Percentiles rank a stretch among this genome's conserved stretches.
Conservation (phyloP, 2,888 invertebrate genomes). For the Thereva nobilitata region DNA sequence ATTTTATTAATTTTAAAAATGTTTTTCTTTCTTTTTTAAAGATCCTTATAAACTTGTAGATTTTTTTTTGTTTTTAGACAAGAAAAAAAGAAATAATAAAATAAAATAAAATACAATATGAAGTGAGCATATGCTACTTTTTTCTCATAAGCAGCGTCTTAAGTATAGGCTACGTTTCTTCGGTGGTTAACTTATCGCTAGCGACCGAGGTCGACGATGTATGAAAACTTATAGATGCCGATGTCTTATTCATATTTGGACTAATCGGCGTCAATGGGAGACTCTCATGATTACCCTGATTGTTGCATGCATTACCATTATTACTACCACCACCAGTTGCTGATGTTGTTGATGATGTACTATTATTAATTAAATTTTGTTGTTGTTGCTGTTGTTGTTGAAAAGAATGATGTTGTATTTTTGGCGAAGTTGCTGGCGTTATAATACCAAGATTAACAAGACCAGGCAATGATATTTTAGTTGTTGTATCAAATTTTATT, state of each 20-base stretch:
- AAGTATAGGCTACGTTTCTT: constrained; percentile 60
- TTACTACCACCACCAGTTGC: constrained; percentile 30
- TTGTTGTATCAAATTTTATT: constrained; percentile 48
- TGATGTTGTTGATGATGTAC: constrained; percentile 28
- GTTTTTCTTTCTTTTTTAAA: too few relatives aligned
- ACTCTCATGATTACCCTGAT: constrained; percentile 47
- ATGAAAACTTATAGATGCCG: constrained; percentile 49
- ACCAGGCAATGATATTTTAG: constrained; percentile 56
- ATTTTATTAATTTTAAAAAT: too few relatives aligned
- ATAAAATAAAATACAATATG: constrained; percentile 14
- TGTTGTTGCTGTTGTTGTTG: constrained; percentile 45
- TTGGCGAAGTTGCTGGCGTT: constrained; percentile 62
- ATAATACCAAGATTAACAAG: constrained; percentile 60
- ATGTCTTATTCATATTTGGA: constrained; percentile 51
- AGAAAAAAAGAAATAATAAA: constrained; percentile 2
- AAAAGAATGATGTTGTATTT: constrained; percentile 52
- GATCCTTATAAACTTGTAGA: background rate
- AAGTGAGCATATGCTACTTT: constrained; percentile 41
- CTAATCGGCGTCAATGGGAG: constrained; percentile 56
- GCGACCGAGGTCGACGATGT: constrained; percentile 44
- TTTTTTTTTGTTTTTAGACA: background rate
- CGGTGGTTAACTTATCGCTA: constrained; percentile 43
- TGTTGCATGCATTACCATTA: constrained; percentile 34
- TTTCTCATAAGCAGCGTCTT: constrained; percentile 58
- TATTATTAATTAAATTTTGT: constrained; percentile 34